Base-by-base conservation (phyloP, 2,797 vertebrate species). In the Onychomys leucogaster region DNA sequence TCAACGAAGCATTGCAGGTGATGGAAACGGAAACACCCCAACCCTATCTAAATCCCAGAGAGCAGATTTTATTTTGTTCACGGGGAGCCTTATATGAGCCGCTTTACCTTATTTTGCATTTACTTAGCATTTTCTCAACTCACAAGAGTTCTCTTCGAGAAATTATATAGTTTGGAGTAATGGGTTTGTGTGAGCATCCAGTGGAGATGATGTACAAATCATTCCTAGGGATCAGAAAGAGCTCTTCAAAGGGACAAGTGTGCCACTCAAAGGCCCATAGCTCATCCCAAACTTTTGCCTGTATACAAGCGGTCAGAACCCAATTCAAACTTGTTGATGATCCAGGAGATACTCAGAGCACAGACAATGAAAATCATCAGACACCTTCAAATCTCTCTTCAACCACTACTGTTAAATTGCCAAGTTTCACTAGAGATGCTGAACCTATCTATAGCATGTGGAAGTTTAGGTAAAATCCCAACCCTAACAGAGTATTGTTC, bases 111-210 rank as follows among this genome's bases (percentile, higher is more conserved):
- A 13, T 83, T 91, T 65, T 78, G 29, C 14, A 67, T 85, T 87
- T 83, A 27, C 23, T 91, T 95, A 87, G 27, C 19, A n/a, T 92
- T 90, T 90, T 94, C 46, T 89, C 61, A 41, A 88, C 17, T 81
- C 55, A 73, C 27, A 73, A 27, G 9, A 75, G 59, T 93, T 93
- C 37, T 73, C 6, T 87, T 96, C 88, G 16, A 16, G 49, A 95
- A 86, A 73, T 32, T 37, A 34, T 71, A 4, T 73, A 84, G 17
- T 90, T 96, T 55, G 71, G 19, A 96, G 75, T 52, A 65, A 25
- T 1, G 13, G 29, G 61, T 34, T 92, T 29, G 32, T 57, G 41
- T 6, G 32, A 76, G 3, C 46, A 0, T n/a, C 59, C 23, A 27
- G 27, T 21, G 55, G 65, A 91, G 8, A 14, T 13, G 1, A 7